Evolutionary conservation across 2,113 vertebrate genomes (phyloP).

Genomic region (Ramphastos sulfuratus): DNA sequence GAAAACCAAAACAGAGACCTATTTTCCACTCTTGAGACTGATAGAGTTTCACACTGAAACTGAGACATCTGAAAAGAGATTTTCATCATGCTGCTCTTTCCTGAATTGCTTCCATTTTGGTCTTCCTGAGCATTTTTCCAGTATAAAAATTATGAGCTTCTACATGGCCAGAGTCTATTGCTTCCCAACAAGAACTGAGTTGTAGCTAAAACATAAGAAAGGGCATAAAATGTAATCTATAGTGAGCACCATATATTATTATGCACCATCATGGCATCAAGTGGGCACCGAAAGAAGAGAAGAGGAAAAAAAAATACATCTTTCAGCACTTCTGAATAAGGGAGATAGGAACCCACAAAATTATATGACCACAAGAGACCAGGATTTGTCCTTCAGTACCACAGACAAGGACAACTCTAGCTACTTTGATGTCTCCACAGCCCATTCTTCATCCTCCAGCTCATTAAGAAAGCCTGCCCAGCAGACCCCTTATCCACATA

Average conservation of each 20-base stretch:
- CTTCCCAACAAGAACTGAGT: background rate
- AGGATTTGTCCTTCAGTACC: background rate
- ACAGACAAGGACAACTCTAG: background rate
- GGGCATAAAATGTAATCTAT: background rate
- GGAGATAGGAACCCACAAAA: background rate
- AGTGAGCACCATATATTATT: background rate
- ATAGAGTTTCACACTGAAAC: background rate
- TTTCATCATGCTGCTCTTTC: background rate
- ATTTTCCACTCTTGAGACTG: background rate
- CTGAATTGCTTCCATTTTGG: background rate
- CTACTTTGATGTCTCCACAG: background rate
- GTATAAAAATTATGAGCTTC: background rate
- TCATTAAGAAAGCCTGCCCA: background rate
- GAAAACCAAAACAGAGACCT: background rate
- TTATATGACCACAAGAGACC: background rate
- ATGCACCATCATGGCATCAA: background rate
- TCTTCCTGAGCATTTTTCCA: background rate
- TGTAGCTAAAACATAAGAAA: background rate
- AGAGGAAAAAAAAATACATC: background rate
- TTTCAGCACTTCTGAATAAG: background rate
- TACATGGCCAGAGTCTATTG: background rate
- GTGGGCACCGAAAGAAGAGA: background rate
- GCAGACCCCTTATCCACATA: background rate
- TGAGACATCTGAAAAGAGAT: background rate
- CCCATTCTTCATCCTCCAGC: background rate